Evolutionary conservation across 2,797 vertebrate genomes (phyloP), one percentile per base, ranked within the genome.

Genomic region (Bradypus variegatus): DNA sequence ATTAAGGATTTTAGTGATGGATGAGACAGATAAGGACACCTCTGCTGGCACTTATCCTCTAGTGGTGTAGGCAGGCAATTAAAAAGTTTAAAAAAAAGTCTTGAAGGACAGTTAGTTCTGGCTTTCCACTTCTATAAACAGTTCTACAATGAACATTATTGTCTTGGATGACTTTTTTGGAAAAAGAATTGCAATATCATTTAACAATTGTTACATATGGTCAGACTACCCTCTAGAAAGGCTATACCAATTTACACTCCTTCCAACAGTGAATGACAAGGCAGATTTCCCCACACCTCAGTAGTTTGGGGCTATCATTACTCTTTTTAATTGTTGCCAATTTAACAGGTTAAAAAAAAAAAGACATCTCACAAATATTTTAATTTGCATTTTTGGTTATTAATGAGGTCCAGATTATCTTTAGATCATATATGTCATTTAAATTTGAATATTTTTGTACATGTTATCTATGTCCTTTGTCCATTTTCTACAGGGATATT

Each of bases 311-410:
- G 50, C 73, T 73, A 58, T 23, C 83, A 91, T 84, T 76, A 77
- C 6, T 89, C 55, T 78, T 81, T 78, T 86, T 85, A 73, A 89
- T 88, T 3, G 2, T 36, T 91, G 31, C 10, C 69, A 73, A 9
- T n/a, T 33, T 93, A 62, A 80, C 72, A 87, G n/a, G 50, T 62
- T 48, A 6, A 64, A 65, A 87, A 6, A 87, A 84, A 87, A 65
- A 45, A 2, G 23, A 11, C 29, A 79, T 53, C 73, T 73, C 82
- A 79, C 55, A 38, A 77, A 87, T 92, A 25, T 92, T 93, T 75
- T 76, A 75, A 79, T 94, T 91, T 86, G 72, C 33, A 91, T 86
- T 92, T 85, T 79, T 70, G 10, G 19, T 89, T 90, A 92, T 92
- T 89, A 76, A 87, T 89, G 60, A 89, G 53, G 5, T 89, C 50